These are phyloP conservation scores for Siniperca undulata DNA, from an alignment of 2,797 vertebrate genomes.

Conservation along the genomic window DNA sequence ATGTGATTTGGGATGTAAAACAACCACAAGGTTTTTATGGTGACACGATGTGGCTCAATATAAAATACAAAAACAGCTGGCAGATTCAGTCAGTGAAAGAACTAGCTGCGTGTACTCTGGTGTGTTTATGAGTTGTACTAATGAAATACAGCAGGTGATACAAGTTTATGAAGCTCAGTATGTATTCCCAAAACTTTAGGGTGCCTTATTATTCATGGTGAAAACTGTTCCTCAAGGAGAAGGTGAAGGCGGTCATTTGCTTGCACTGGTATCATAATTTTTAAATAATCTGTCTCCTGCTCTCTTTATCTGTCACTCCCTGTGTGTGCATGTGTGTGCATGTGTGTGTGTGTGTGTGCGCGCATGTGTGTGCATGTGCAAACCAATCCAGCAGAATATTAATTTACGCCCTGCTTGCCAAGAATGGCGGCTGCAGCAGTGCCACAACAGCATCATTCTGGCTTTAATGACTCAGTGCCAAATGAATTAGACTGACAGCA, in stretches of 20 bases:
- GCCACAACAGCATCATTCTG: conserved; percentile 58
- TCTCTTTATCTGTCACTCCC: conserved; percentile 47
- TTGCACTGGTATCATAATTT: conserved; percentile 43
- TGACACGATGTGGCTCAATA: conserved; percentile 16
- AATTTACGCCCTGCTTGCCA: conserved; percentile 65
- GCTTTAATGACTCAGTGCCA: conserved; percentile 76
- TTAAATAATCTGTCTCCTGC: conserved; percentile 46
- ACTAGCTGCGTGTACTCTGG: conserved; percentile 25
- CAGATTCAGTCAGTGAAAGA: conserved; percentile 38
- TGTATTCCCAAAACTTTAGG: conserved; percentile 46
- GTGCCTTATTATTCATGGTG: conserved; percentile 45
- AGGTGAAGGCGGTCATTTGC: conserved; percentile 60
- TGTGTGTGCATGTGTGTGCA: conserved; percentile 2
- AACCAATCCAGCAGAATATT: conserved; percentile 71
- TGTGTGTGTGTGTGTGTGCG: not conserved
- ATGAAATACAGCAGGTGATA: conserved; percentile 59
- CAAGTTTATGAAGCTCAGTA: conserved; percentile 54
- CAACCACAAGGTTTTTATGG: conserved; percentile 35
- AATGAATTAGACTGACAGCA: conserved; percentile 77
- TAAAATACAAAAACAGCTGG: conserved; percentile 52
- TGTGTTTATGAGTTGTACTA: conserved; percentile 65
- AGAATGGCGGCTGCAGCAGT: conserved; percentile 58
- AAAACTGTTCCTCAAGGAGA: conserved; percentile 52
- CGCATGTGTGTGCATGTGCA: conserved; percentile 14
- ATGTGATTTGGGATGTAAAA: not conserved